phyloP scores from a whole-genome alignment of 92 coral and sea anemone genomes.

The Actinernus sp. region DNA sequence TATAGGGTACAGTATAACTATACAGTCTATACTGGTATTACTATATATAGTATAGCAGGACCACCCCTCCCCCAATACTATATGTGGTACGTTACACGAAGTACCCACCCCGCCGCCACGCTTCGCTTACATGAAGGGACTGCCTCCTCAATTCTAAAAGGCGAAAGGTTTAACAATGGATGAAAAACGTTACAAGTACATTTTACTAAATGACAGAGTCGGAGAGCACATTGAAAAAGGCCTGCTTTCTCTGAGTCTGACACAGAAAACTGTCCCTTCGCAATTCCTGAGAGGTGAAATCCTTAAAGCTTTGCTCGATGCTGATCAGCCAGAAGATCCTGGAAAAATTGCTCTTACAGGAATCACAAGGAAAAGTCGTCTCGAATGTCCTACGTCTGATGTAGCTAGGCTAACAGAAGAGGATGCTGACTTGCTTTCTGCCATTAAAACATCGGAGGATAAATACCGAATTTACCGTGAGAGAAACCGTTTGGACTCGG shows the following conservation, averaged over 20 bases:
- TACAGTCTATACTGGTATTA: too few species aligned
- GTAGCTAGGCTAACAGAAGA: conserved; percentile 29
- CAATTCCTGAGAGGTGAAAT: conserved; percentile 63
- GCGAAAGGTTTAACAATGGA: too few species aligned
- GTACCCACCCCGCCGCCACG: too few species aligned
- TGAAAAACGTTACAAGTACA: conserved; percentile 28
- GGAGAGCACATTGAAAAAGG: conserved; percentile 39
- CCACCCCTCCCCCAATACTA: too few species aligned
- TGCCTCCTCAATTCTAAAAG: too few species aligned
- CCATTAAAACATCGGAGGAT: conserved; percentile 39
- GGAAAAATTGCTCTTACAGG: conserved; percentile 49
- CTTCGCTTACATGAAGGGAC: too few species aligned
- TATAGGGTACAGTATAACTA: too few species aligned
- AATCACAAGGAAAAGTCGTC: conserved; percentile 8
- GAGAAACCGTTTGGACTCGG: conserved; percentile 44
- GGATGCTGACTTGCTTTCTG: conserved; percentile 57
- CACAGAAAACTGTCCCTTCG: conserved; percentile 15
- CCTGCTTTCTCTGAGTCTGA: conserved; percentile 2
- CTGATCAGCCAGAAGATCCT: conserved; percentile 58
- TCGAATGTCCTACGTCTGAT: background rate
- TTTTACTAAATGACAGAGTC: conserved; percentile 30
- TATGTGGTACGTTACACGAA: too few species aligned
- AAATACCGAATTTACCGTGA: conserved; percentile 54
- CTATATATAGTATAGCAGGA: too few species aligned
- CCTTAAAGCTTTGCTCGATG: conserved; percentile 58